A percentile compares a stretch with the other conserved stretches of the same genome.
These are phyloP conservation scores for Polymixis flavicincta DNA, from an alignment of 2,888 invertebrate species.

Conservation along the genomic window DNA sequence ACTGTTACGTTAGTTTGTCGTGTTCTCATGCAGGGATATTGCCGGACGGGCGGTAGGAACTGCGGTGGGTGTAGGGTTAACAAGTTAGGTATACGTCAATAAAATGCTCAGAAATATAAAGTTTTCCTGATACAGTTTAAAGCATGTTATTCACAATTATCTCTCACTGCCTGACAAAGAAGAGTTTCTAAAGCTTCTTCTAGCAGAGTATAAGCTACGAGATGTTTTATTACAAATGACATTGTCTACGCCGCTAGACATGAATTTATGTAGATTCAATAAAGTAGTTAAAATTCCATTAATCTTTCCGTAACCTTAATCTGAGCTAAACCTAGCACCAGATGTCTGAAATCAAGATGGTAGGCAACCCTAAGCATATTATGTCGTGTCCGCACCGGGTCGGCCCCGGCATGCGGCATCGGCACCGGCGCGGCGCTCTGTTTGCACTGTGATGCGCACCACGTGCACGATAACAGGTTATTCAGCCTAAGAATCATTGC, in stretches of 20 bases:
- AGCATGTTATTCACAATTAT: not conserved
- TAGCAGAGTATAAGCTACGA: not conserved
- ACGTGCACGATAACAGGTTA: conserved; percentile 87
- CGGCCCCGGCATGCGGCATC: conserved; percentile 57
- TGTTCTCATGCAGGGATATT: conserved; percentile 31
- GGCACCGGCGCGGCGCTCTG: conserved; percentile 67
- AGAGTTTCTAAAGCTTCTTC: not conserved
- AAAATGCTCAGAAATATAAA: too few species aligned
- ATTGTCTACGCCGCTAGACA: not conserved
- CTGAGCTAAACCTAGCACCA: not conserved
- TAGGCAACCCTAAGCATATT: conserved; percentile 39
- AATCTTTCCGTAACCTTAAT: not conserved
- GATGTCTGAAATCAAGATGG: conserved; percentile 2
- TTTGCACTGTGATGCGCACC: conserved; percentile 76
- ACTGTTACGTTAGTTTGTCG: conserved; percentile 39
- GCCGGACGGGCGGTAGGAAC: conserved; percentile 5
- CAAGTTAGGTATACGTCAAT: not conserved
- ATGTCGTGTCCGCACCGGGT: conserved; percentile 54
- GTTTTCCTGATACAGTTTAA: not conserved
- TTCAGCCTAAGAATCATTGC: conserved; percentile 72
- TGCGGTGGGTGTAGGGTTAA: conserved; percentile 29
- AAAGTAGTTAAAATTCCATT: not conserved
- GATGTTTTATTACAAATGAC: too few species aligned
- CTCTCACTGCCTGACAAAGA: not conserved
- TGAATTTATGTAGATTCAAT: not conserved